Evolutionary conservation across 2,113 vertebrate species (phyloP).

Genomic region (Neotoma lepida): DNA sequence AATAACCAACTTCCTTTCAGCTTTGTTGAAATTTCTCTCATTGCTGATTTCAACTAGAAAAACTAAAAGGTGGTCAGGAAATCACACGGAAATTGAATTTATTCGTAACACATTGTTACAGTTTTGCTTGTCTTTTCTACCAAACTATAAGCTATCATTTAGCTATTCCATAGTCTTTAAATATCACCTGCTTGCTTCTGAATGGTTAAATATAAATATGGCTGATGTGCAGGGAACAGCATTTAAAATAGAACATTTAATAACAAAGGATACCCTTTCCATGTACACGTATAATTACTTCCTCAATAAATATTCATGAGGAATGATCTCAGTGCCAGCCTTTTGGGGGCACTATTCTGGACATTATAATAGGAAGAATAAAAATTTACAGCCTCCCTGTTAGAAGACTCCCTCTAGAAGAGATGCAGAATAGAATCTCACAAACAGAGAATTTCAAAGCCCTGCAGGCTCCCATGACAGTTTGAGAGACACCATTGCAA

Average conservation of each 20-base stretch:
- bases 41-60: background rate
- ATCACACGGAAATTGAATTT: background rate
- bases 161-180: background rate
- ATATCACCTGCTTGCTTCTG: background rate
- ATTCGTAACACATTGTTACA: background rate
- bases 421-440: background rate
- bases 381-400: background rate
- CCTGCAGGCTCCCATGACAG: background rate
- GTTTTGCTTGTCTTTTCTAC: slow-evolving; percentile 46
- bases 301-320: background rate
- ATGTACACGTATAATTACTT: background rate
- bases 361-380: background rate
- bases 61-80: slow-evolving; percentile 35
- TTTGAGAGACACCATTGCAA: background rate
- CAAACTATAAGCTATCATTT: background rate
- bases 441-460: background rate
- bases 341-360: background rate
- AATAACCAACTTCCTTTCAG: background rate
- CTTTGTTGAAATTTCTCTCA: background rate
- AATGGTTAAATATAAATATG: background rate
- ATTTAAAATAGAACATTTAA: background rate
- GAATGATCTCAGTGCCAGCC: background rate
- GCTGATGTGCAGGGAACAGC: background rate
- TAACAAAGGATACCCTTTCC: background rate
- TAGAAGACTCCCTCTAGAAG: background rate